phyloP scores from a whole-genome alignment of 2,888 invertebrate species.

The Leptodirus hochenwartii region DNA sequence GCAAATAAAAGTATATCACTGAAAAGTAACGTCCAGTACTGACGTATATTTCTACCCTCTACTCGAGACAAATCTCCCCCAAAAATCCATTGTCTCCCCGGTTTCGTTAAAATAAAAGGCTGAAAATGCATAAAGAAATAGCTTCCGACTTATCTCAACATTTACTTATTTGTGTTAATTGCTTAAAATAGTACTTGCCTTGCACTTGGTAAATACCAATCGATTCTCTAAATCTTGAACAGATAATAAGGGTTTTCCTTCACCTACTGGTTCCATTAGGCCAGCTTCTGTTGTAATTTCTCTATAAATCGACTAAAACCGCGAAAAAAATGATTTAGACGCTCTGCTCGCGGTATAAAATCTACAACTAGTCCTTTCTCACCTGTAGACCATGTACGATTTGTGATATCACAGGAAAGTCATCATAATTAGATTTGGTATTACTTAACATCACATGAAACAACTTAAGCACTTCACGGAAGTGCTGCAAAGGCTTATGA shows the following conservation, averaged over 20 bases:
- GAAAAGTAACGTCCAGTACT: conserved; percentile 73
- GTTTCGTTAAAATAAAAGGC: conserved; percentile 68
- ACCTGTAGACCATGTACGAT: conserved; percentile 31
- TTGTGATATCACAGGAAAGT: conserved; percentile 29
- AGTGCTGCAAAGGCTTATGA: conserved; percentile 71
- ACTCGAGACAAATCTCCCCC: conserved; percentile 71
- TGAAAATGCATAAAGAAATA: conserved; percentile 20
- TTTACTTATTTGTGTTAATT: neutral
- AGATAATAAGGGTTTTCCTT: conserved; percentile 63
- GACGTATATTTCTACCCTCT: conserved; percentile 63
- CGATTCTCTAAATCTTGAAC: conserved; percentile 73
- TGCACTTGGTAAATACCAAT: conserved; percentile 79
- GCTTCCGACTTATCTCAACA: neutral
- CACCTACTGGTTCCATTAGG: conserved; percentile 69
- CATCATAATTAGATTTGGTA: conserved; percentile 30
- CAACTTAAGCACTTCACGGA: conserved; percentile 41
- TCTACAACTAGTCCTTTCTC: conserved; percentile 10
- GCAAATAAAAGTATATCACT: conserved; percentile 73
- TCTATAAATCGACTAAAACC: conserved; percentile 32
- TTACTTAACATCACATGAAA: conserved; percentile 34
- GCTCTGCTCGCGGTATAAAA: too few species aligned
- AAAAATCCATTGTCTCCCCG: conserved; percentile 78
- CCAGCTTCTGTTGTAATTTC: conserved; percentile 72
- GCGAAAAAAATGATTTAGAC: neutral
- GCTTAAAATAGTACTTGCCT: conserved; percentile 30